Conservation (phyloP, 2,113 vertebrate species). For the Struthio camelus region DNA sequence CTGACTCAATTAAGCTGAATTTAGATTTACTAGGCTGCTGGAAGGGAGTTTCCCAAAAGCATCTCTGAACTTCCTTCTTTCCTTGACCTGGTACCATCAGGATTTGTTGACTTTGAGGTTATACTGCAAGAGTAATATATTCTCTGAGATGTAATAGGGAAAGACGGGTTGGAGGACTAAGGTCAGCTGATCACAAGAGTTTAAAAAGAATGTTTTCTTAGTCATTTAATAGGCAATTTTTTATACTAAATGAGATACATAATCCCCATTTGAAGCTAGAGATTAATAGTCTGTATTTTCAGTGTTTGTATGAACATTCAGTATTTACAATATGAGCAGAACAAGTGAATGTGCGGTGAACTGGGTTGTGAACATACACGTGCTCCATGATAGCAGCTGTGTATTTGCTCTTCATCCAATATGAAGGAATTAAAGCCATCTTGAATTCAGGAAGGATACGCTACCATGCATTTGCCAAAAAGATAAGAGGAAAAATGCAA, state of each 20-base stretch:
- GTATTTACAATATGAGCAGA: background rate
- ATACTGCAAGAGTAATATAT: background rate
- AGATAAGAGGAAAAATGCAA: background rate
- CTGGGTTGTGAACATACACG: background rate
- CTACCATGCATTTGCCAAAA: background rate
- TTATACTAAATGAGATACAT: background rate
- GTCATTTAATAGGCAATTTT: background rate
- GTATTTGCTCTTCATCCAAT: background rate
- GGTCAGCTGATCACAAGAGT: background rate
- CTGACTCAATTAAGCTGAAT: background rate
- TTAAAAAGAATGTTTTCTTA: background rate
- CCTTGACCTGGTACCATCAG: background rate
- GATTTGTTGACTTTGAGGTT: background rate
- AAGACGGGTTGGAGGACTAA: background rate
- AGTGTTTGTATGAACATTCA: background rate
- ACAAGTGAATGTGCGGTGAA: background rate
- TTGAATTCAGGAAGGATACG: background rate
- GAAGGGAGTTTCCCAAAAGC: background rate
- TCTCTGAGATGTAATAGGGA: background rate
- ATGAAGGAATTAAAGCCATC: background rate
- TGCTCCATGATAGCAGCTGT: background rate
- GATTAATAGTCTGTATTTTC: background rate
- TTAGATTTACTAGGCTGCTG: background rate
- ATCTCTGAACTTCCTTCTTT: background rate
- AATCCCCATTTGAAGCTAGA: background rate